Conservation (phyloP, 2,888 invertebrate species). For the Heliconius ethilla region DNA sequence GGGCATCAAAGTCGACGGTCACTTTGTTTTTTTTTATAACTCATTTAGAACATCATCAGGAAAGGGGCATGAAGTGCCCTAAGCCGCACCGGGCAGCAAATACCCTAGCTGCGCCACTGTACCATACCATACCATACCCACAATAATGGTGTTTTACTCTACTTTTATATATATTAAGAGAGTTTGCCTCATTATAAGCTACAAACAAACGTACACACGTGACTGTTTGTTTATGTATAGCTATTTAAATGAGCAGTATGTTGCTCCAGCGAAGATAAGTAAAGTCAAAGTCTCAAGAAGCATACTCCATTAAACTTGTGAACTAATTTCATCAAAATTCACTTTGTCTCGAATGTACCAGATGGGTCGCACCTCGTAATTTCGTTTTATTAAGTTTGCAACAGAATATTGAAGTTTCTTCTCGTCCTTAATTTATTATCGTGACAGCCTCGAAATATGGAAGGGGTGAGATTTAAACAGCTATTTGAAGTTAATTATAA, state of each 20-base stretch:
- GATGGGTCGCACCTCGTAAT: constrained; percentile 75
- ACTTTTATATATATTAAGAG: background rate
- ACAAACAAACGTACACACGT: constrained; percentile 5
- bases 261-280: constrained; percentile 43
- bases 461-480: constrained; percentile 29
- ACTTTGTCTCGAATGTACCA: constrained; percentile 73
- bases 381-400: constrained; percentile 75
- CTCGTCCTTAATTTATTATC: constrained; percentile 49
- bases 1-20: too few relatives aligned
- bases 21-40: too few relatives aligned
- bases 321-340: constrained; percentile 78
- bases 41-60: too few relatives aligned
- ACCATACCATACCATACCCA: too few relatives aligned
- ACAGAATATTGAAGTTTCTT: constrained; percentile 71
- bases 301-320: constrained; percentile 74
- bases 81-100: too few relatives aligned
- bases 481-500: constrained; percentile 33
- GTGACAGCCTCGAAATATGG: constrained; percentile 49
- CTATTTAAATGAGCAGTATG: constrained; percentile 42
- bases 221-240: constrained; percentile 37
- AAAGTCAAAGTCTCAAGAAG: constrained; percentile 52
- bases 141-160: too few relatives aligned
- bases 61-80: too few relatives aligned
- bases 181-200: background rate
- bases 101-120: too few relatives aligned